A percentile compares a stretch with the other conserved stretches of the same genome.
phyloP scores from a whole-genome alignment of 2,797 vertebrate species.

The Xiphorhynchus erythropygius region DNA sequence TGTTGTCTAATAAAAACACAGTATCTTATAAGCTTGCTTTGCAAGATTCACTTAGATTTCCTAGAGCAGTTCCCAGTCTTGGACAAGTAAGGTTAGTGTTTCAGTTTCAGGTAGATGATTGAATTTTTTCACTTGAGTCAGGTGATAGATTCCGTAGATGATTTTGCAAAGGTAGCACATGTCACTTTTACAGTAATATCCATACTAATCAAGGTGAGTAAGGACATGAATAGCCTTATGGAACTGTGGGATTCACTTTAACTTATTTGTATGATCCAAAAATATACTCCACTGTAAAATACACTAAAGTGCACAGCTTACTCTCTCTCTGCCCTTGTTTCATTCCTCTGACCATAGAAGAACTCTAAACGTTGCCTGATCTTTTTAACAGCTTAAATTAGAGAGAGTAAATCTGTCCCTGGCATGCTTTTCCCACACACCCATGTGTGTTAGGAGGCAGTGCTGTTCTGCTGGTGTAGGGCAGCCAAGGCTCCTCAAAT shows the following conservation, averaged over 20 bases:
- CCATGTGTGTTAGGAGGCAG: neutral
- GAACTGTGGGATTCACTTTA: neutral
- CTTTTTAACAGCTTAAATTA: neutral
- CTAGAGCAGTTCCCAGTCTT: neutral
- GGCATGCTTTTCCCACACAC: neutral
- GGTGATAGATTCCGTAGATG: neutral
- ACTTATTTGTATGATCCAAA: neutral
- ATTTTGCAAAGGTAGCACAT: neutral
- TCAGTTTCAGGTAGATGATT: neutral
- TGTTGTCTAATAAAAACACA: neutral
- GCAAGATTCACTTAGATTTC: neutral
- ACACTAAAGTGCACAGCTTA: neutral
- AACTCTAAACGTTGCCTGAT: neutral
- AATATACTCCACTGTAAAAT: neutral
- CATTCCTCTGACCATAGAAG: neutral
- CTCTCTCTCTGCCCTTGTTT: neutral
- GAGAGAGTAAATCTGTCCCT: neutral
- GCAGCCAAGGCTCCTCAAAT: neutral
- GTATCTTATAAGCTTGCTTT: neutral
- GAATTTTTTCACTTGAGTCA: neutral
- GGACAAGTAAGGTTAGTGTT: neutral
- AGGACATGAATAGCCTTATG: neutral
- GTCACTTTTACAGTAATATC: neutral
- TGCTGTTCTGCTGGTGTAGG: neutral
- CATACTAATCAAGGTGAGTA: neutral